Evolutionary conservation across 1,140 invertebrate genomes (phyloP).

Genomic region (Atta texana): DNA sequence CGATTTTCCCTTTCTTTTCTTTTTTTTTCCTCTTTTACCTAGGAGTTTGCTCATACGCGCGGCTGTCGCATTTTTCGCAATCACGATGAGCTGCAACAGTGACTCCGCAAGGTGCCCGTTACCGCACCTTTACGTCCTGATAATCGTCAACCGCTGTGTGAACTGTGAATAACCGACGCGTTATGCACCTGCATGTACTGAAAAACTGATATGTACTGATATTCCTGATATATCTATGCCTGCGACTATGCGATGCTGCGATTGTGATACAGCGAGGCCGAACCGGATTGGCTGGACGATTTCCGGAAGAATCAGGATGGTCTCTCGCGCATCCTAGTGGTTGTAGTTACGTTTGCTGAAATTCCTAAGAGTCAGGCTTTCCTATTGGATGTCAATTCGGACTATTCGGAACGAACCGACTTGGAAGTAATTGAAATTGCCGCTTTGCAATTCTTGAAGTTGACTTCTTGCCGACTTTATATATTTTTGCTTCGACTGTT

Average conservation of each 20-base stretch:
- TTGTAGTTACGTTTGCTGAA: too few species aligned
- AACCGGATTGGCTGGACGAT: too few species aligned
- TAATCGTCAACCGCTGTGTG: neutral
- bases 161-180: neutral
- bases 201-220: neutral
- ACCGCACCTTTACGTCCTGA: neutral
- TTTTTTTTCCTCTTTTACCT: conserved; percentile 3
- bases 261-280: neutral
- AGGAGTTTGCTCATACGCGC: conserved; percentile 11
- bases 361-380: too few species aligned
- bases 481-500: too few species aligned
- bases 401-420: too few species aligned
- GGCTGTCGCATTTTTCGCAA: conserved; percentile 24
- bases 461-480: too few species aligned
- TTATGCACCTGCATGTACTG: neutral
- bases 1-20: neutral
- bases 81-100: neutral
- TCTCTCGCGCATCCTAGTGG: too few species aligned
- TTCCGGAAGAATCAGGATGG: too few species aligned
- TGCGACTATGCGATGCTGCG: neutral
- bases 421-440: too few species aligned
- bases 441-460: too few species aligned
- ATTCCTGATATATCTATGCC: neutral
- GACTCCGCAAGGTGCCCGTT: neutral
- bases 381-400: too few species aligned